Percentiles rank a stretch among this genome's conserved stretches.
phyloP scores from a whole-genome alignment of 2,797 vertebrate genomes.

The Chelon auratus region DNA sequence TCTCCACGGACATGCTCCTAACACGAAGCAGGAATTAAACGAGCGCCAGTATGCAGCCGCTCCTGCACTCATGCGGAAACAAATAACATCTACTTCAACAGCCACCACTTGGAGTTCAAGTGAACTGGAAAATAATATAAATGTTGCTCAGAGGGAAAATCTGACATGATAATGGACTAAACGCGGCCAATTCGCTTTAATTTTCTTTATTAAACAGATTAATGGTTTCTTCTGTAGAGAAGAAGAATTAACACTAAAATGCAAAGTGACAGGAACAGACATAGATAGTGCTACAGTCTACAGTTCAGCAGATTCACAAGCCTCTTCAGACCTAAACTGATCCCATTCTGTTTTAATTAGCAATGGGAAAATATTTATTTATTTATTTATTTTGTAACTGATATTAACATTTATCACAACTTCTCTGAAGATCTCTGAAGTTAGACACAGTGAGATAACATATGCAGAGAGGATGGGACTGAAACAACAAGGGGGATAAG shows the following conservation, averaged over 20 bases:
- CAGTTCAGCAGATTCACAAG: background rate
- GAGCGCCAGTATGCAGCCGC: slow-evolving; percentile 46
- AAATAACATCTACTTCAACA: slow-evolving; percentile 40
- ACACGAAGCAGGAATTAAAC: slow-evolving; percentile 58
- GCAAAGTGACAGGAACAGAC: background rate
- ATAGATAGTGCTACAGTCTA: background rate
- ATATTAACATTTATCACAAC: background rate
- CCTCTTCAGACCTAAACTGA: no score
- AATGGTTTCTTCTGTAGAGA: background rate
- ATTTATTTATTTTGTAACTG: background rate
- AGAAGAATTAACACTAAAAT: background rate
- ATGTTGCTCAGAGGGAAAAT: slow-evolving; percentile 18
- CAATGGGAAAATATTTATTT: background rate
- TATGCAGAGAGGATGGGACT: background rate
- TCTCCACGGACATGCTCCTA: slow-evolving; percentile 62
- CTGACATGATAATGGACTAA: background rate
- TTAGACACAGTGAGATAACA: no score
- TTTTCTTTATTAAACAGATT: background rate
- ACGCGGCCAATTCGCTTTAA: background rate
- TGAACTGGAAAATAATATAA: slow-evolving; percentile 36
- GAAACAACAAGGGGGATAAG: no score
- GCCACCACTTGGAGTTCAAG: slow-evolving; percentile 14
- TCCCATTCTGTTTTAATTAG: no score
- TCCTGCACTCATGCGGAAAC: slow-evolving; percentile 24
- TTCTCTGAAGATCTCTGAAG: background rate